Evolutionary conservation across 2,888 invertebrate species (phyloP).

Genomic region (Nasonovia ribisnigri): DNA sequence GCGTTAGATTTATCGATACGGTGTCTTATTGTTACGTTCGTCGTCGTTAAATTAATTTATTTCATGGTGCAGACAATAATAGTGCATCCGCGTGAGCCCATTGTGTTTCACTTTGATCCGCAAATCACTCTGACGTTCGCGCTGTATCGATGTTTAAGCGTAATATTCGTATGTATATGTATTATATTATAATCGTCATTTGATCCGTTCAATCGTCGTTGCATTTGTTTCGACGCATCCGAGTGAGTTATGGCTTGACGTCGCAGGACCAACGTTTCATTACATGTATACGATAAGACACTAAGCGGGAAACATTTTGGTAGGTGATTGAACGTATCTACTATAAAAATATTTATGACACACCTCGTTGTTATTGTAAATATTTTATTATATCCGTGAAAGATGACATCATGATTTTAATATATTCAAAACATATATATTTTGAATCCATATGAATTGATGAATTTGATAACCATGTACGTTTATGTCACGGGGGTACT

Average conservation of each 20-base stretch:
- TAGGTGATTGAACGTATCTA: neutral
- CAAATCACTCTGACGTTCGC: neutral
- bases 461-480: neutral
- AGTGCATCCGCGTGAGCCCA: neutral
- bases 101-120: neutral
- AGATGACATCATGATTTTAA: neutral
- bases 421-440: neutral
- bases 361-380: neutral
- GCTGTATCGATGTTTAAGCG: neutral
- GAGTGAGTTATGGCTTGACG: neutral
- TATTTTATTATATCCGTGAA: neutral
- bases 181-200: neutral
- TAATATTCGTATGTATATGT: neutral
- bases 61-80: neutral
- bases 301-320: neutral
- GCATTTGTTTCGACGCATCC: neutral
- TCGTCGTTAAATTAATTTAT: slow-evolving; percentile 10
- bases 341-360: neutral
- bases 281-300: neutral
- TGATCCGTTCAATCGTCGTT: neutral
- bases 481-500: neutral
- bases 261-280: neutral
- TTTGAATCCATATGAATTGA: neutral
- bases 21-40: neutral
- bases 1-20: neutral